phyloP scores from a whole-genome alignment of 2,888 invertebrate species.

The Dryadula phaetusa region DNA sequence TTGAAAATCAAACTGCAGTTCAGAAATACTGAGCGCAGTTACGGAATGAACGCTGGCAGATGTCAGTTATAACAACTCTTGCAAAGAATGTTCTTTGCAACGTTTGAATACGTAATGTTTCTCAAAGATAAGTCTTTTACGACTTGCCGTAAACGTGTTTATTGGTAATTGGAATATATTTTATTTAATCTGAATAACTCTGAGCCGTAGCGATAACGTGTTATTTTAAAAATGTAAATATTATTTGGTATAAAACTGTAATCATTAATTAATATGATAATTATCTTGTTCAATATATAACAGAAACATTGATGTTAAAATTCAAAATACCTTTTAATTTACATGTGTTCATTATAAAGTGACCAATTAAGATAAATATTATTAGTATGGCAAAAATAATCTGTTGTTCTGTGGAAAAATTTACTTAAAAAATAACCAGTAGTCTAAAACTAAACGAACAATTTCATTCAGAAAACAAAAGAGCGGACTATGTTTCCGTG shows the following conservation, averaged over 20 bases:
- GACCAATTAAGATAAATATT: slow-evolving; percentile 12
- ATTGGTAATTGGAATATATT: slow-evolving; percentile 11
- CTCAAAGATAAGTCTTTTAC: neutral
- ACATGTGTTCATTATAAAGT: neutral
- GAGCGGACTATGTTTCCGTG: slow-evolving; percentile 17
- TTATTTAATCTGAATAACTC: slow-evolving; percentile 3
- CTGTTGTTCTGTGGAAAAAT: neutral
- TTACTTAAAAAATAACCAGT: neutral
- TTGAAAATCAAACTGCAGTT: slow-evolving; percentile 23
- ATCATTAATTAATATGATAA: slow-evolving; percentile 1
- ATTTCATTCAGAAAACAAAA: slow-evolving; percentile 1
- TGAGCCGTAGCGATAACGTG: slow-evolving; percentile 6
- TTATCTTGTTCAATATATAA: neutral
- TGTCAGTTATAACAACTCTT: neutral
- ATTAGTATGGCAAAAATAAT: neutral
- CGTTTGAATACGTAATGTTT: neutral
- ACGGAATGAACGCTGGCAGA: slow-evolving; percentile 16
- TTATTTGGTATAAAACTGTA: slow-evolving; percentile 6
- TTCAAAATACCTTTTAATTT: neutral
- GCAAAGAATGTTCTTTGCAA: neutral
- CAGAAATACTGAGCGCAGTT: slow-evolving; percentile 5
- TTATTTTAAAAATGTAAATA: slow-evolving; percentile 3
- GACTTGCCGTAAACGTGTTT: slow-evolving; percentile 1
- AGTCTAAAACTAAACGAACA: neutral
- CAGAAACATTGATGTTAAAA: neutral